These are phyloP conservation scores for Agonopterix alstromeriana DNA, from an alignment of 2,888 invertebrate species.

Conservation along the genomic window DNA sequence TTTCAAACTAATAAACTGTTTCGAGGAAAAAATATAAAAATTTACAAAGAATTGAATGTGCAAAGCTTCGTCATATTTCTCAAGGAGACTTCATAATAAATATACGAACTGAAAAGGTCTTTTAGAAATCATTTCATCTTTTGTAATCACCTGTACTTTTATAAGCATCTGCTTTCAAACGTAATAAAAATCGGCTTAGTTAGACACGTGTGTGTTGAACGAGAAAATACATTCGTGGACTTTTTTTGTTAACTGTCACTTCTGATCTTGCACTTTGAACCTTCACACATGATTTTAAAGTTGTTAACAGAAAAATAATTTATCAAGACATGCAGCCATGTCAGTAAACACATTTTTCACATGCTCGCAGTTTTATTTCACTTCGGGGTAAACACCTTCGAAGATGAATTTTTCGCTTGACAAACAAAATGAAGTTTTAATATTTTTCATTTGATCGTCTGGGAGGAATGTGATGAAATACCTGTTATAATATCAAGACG, in stretches of 20 bases:
- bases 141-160: conserved; percentile 53
- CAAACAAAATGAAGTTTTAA: conserved; percentile 58
- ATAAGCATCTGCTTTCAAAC: conserved; percentile 50
- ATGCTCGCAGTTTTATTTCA: conserved; percentile 61
- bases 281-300: conserved; percentile 28
- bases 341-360: conserved; percentile 50
- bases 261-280: conserved; percentile 20
- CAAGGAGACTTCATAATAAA: background rate
- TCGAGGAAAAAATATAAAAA: too few species aligned
- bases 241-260: conserved; percentile 10
- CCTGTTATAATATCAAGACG: background rate
- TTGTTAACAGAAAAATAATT: conserved; percentile 25
- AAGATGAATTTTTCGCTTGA: conserved; percentile 57
- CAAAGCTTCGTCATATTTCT: too few species aligned
- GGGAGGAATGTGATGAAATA: conserved; percentile 7
- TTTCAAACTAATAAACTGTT: background rate
- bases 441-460: conserved; percentile 36
- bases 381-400: conserved; percentile 56
- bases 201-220: conserved; percentile 47
- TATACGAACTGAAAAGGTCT: conserved; percentile 21
- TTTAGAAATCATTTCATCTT: conserved; percentile 40
- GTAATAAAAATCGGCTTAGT: conserved; percentile 71
- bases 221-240: conserved; percentile 34
- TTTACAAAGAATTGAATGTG: too few species aligned
- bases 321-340: conserved; percentile 16